Evolutionary conservation across 2,797 vertebrate genomes (phyloP).

Genomic region (Enteromius paludinosus): DNA sequence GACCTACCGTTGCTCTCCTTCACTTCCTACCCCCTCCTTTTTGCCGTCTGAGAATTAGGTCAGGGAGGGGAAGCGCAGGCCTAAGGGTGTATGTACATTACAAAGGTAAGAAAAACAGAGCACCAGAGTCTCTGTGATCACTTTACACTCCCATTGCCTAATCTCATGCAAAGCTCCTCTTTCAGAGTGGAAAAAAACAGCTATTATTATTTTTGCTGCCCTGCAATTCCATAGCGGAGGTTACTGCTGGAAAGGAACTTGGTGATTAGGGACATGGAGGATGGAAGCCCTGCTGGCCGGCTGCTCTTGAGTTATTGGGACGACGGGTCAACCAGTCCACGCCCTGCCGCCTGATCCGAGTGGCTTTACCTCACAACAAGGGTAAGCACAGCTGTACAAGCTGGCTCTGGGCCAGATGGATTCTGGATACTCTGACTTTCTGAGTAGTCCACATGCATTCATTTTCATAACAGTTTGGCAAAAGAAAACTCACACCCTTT

Average conservation of each 20-base stretch:
- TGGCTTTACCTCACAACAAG: slow-evolving; percentile 59
- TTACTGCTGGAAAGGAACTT: slow-evolving; percentile 58
- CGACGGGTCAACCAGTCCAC: slow-evolving; percentile 54
- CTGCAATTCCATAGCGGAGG: slow-evolving; percentile 50
- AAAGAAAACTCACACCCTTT: slow-evolving; percentile 28
- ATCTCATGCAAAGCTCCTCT: slow-evolving; percentile 47
- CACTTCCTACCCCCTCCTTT: slow-evolving; percentile 40
- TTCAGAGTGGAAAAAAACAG: slow-evolving; percentile 54
- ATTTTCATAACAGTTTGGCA: slow-evolving; percentile 14
- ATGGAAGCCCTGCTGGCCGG: slow-evolving; percentile 51
- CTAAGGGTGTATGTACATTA: slow-evolving; percentile 53
- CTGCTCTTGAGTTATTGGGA: slow-evolving; percentile 46
- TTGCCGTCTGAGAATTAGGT: slow-evolving; percentile 53
- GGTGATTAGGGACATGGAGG: slow-evolving; percentile 52
- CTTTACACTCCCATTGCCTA: slow-evolving; percentile 49
- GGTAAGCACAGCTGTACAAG: slow-evolving; percentile 63
- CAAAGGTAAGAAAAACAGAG: slow-evolving; percentile 57
- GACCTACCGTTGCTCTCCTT: slow-evolving; percentile 38
- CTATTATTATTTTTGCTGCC: slow-evolving; percentile 59
- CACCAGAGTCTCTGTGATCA: slow-evolving; percentile 50
- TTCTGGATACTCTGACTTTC: slow-evolving; percentile 37
- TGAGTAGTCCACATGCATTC: slow-evolving; percentile 44
- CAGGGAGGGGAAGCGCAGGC: slow-evolving; percentile 51
- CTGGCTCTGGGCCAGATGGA: slow-evolving; percentile 50
- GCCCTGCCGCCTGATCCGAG: slow-evolving; percentile 57